Evolutionary conservation across 2,113 vertebrate species (phyloP).

Genomic region (Penelope pileata): DNA sequence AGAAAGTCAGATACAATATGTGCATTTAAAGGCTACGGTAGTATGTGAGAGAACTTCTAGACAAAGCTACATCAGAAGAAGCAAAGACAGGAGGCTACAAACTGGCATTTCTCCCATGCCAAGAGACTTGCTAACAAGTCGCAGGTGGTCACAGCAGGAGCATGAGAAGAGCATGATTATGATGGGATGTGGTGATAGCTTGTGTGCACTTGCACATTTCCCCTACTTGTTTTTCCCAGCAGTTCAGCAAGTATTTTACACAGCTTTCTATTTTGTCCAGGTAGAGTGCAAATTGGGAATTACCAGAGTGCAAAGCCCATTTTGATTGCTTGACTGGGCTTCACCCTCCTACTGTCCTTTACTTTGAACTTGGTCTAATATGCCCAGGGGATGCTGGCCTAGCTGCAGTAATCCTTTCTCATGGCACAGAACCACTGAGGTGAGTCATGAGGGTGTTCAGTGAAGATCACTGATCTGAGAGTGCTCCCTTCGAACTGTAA

Average conservation of each 20-base stretch:
- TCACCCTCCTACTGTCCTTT: not conserved
- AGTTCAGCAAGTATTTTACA: conserved; percentile 9
- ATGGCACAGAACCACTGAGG: not conserved
- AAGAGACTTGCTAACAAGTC: not conserved
- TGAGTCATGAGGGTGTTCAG: not conserved
- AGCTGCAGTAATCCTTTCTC: not conserved
- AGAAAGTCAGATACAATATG: not conserved
- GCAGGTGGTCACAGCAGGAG: not conserved
- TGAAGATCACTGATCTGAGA: not conserved
- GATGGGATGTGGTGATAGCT: not conserved
- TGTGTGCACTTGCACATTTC: not conserved
- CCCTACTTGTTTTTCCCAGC: not conserved
- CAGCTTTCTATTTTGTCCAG: not conserved
- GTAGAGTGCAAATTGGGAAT: not conserved
- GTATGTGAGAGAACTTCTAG: conserved; percentile 5
- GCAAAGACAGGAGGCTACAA: not conserved
- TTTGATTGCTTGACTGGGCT: conserved; percentile 13
- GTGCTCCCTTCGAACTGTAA: not conserved
- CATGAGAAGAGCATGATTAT: not conserved
- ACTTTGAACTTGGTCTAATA: not conserved
- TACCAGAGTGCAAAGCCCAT: conserved; percentile 7
- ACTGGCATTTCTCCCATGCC: not conserved
- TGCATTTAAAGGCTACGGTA: not conserved
- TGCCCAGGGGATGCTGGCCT: not conserved
- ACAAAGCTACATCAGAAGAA: not conserved